Evolutionary conservation across 64 coral and sea anemone species (phyloP), one percentile per base, ranked within the genome.

Genomic region (Pachyseris speciosa): DNA sequence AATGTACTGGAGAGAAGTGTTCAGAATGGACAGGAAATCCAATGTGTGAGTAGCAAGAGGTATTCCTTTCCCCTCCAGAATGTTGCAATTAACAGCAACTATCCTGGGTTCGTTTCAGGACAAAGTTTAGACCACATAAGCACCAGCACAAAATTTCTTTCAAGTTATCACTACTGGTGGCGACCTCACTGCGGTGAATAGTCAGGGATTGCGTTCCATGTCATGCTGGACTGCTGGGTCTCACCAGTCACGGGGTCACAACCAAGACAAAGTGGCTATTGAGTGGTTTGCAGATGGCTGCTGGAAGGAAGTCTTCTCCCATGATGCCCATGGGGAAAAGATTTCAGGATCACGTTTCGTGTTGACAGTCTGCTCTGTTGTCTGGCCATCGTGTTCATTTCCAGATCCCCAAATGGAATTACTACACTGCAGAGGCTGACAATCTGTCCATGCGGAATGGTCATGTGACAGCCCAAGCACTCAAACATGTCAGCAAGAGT

Each of bases 221-320:
- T 97, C 95, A 89, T 91, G 95, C 41, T 97, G 95, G 95, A 85
- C 30, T 72, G 95, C 80, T 26, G 95, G 91, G 64, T n/a, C n/a
- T 53, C 95, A 93, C 69, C 25, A 27, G 7, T 58, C 72, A 22
- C 76, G 95, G 43, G 95, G 95, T 72, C 91, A 97, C 86, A 93
- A 45, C n/a, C 49, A 55, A 28, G 90, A 89, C 66, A 90, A 57
- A 17, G 95, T 93, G 8, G 45, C 75, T 9, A 45, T 91, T 5
- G 86, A 97, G 29, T 97, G 95, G 95, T 97, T 93, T 86, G 28
- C 63, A n/a, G 95, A 97, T 29, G 28, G 32, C 9, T 97, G 95
- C 47, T 97, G 95, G 95, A 83, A 93, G 41, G 78, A 87, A 20
- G 64, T 93, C 22, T 72, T 89, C 51, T 70, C 78, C 49, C 86